Evolutionary conservation across 2,888 invertebrate genomes (phyloP).

Genomic region (Drosophila affinis): DNA sequence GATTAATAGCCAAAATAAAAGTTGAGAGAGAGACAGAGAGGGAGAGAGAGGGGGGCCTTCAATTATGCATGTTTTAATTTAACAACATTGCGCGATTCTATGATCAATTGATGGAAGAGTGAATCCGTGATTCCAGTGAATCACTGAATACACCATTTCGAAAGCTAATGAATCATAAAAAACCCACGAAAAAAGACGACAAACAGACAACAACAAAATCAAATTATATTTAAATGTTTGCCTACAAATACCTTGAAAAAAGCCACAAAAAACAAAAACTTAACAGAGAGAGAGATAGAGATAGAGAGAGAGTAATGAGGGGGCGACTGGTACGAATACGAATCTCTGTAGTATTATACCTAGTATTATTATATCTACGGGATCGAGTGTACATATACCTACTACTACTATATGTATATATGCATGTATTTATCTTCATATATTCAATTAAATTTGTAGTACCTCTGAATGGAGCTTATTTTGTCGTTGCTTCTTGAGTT

Average conservation of each 20-base stretch:
- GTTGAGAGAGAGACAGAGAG: background rate
- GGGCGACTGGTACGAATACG: conserved; percentile 17
- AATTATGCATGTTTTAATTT: too few species aligned
- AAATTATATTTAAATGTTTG: conserved; percentile 21
- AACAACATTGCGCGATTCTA: background rate
- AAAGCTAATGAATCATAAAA: conserved; percentile 32
- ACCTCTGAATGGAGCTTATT: conserved; percentile 37
- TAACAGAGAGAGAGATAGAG: conserved; percentile 8
- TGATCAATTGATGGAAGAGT: background rate
- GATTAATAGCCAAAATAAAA: background rate
- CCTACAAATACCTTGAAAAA: conserved; percentile 4
- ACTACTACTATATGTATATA: conserved; percentile 11
- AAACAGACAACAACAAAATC: background rate
- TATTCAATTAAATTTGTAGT: conserved; percentile 15
- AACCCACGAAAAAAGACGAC: background rate
- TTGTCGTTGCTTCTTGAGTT: conserved; percentile 4
- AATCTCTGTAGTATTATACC: background rate
- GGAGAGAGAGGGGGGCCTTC: background rate
- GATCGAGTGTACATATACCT: conserved; percentile 10
- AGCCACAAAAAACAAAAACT: background rate
- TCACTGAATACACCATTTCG: conserved; percentile 7
- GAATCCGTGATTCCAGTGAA: conserved; percentile 6
- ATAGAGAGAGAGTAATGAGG: conserved; percentile 20
- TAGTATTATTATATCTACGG: background rate
- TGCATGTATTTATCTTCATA: background rate